Percentiles rank a stretch among this genome's conserved stretches.
phyloP scores from a whole-genome alignment of 2,797 vertebrate genomes.

The Hippopotamyrus pictus region DNA sequence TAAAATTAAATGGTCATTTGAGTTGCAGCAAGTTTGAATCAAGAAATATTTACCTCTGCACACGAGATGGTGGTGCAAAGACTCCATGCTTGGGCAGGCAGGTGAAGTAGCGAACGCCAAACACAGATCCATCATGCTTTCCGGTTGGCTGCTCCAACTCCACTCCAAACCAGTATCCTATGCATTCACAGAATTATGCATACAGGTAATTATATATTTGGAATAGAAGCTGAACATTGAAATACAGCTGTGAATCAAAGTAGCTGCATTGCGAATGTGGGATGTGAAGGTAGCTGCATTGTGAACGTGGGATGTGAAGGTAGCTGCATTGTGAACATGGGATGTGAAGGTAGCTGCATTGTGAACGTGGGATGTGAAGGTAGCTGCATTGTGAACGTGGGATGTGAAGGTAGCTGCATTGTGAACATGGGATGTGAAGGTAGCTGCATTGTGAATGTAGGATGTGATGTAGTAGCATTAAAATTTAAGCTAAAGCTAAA shows the following conservation, averaged over 20 bases:
- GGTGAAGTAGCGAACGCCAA: constrained; percentile 85
- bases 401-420: not conserved
- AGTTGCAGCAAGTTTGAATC: not conserved
- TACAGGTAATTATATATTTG: not conserved
- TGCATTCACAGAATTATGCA: not conserved
- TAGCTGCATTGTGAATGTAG: not conserved
- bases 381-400: not conserved
- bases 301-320: not conserved
- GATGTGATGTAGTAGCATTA: not conserved
- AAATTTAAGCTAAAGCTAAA: not conserved
- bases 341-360: not conserved
- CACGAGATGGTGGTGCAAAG: constrained; percentile 84
- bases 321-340: not conserved
- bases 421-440: no score
- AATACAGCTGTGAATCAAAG: not conserved
- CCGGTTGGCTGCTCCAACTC: constrained; percentile 82
- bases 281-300: not conserved
- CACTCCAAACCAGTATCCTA: constrained; percentile 87
- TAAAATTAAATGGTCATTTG: not conserved
- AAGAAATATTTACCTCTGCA: constrained; percentile 69
- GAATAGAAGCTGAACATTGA: not conserved
- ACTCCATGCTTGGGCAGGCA: constrained; percentile 83
- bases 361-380: not conserved
- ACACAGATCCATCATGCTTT: constrained; percentile 87
- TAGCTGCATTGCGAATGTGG: not conserved